phyloP scores from a whole-genome alignment of 2,888 invertebrate genomes.

The Lycocerus yunnanus region DNA sequence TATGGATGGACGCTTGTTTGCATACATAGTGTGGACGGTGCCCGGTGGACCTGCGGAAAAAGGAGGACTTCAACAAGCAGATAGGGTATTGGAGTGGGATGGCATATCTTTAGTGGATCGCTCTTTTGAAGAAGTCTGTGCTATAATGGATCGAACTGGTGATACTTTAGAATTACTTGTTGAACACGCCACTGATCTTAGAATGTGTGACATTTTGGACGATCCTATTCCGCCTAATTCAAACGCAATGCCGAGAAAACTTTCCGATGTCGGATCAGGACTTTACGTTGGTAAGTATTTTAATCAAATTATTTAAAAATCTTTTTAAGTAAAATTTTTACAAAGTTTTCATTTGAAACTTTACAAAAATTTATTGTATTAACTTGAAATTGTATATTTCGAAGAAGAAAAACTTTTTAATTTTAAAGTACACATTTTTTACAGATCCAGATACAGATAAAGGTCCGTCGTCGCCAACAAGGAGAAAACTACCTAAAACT shows the following conservation, averaged over 20 bases:
- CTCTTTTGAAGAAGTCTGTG: conserved; percentile 91
- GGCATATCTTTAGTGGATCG: conserved; percentile 87
- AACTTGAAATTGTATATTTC: neutral
- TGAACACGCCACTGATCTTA: conserved; percentile 77
- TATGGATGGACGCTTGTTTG: conserved; percentile 83
- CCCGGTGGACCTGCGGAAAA: conserved; percentile 91
- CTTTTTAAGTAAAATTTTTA: neutral
- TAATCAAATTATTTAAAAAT: neutral
- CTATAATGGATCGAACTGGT: conserved; percentile 85
- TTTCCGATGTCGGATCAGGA: conserved; percentile 59
- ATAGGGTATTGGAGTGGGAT: conserved; percentile 91
- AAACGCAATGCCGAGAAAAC: conserved; percentile 48
- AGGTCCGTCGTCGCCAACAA: conserved; percentile 83
- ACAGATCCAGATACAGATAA: conserved; percentile 86
- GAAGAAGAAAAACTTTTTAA: neutral
- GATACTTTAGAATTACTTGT: conserved; percentile 86
- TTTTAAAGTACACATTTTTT: conserved; percentile 44
- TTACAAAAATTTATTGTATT: neutral
- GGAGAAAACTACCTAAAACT: conserved; percentile 95
- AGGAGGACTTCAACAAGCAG: conserved; percentile 85
- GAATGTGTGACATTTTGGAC: conserved; percentile 72
- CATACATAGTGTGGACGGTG: conserved; percentile 90
- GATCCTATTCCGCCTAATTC: conserved; percentile 61
- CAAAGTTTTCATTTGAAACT: neutral
- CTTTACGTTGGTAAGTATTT: conserved; percentile 64